phyloP scores from a whole-genome alignment of 2,888 invertebrate species.

The Chrysodeixis includens region DNA sequence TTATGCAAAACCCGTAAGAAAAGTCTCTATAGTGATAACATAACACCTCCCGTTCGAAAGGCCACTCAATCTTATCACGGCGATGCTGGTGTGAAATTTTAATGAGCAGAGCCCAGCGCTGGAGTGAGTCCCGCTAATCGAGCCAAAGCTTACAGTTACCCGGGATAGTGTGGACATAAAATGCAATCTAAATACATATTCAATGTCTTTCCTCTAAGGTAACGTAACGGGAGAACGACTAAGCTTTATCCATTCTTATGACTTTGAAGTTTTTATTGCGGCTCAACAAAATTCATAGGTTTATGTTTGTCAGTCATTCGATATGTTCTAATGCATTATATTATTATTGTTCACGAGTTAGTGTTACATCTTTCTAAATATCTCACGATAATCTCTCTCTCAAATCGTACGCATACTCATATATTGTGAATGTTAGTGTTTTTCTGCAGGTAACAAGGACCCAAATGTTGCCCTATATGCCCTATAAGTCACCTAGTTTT shows the following conservation, averaged over 20 bases:
- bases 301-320: background rate
- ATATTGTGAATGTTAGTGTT: too few species aligned
- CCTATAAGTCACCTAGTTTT: background rate
- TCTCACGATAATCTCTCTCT: background rate
- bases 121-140: constrained; percentile 74
- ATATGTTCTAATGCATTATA: background rate
- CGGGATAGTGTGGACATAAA: constrained; percentile 63
- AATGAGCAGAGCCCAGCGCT: constrained; percentile 73
- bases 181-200: constrained; percentile 59
- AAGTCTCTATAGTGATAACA: constrained; percentile 49
- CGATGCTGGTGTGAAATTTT: constrained; percentile 78
- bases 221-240: constrained; percentile 33
- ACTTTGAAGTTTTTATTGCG: background rate
- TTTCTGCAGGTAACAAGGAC: too few species aligned
- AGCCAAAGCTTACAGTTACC: constrained; percentile 73
- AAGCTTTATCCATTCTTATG: constrained; percentile 26
- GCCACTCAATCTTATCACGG: constrained; percentile 70
- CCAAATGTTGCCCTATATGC: background rate
- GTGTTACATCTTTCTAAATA: background rate
- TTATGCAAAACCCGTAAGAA: background rate
- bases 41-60: constrained; percentile 59
- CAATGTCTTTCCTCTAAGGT: constrained; percentile 34
- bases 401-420: too few species aligned
- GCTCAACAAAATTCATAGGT: background rate
- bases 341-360: background rate